A percentile compares a stretch with the other conserved stretches of the same genome.
phyloP scores from a whole-genome alignment of 2,888 invertebrate species.

The Pseudococcus jackbeardsleyi region DNA sequence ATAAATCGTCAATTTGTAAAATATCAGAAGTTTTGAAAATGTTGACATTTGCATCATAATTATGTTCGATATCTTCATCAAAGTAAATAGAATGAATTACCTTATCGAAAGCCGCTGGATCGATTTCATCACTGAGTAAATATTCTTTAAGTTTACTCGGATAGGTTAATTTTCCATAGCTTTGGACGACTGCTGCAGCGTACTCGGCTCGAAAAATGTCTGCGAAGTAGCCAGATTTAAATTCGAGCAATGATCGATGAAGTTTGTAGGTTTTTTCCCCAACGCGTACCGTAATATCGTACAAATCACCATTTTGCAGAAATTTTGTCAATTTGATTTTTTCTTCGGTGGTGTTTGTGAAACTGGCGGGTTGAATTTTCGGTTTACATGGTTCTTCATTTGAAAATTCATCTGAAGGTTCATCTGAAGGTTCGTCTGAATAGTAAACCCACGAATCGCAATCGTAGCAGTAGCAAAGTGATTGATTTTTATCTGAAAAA shows the following conservation, averaged over 20 bases:
- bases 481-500: too few species aligned
- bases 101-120: neutral
- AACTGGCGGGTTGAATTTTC: neutral
- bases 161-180: neutral
- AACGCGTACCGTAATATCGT: neutral
- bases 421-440: too few species aligned
- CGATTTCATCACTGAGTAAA: neutral
- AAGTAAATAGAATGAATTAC: neutral
- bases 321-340: neutral
- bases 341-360: neutral
- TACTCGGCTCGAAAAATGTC: neutral
- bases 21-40: neutral
- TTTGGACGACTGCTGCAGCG: neutral
- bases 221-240: neutral
- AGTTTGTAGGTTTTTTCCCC: neutral
- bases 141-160: neutral
- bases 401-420: too few species aligned
- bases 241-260: neutral
- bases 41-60: neutral
- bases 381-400: too few species aligned
- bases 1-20: neutral
- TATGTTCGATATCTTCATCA: neutral
- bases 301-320: neutral
- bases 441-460: too few species aligned
- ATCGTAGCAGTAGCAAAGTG: too few species aligned